These are phyloP conservation scores for Ceratoteleas bidentatus DNA, from an alignment of 1,140 invertebrate genomes.

Conservation along the genomic window DNA sequence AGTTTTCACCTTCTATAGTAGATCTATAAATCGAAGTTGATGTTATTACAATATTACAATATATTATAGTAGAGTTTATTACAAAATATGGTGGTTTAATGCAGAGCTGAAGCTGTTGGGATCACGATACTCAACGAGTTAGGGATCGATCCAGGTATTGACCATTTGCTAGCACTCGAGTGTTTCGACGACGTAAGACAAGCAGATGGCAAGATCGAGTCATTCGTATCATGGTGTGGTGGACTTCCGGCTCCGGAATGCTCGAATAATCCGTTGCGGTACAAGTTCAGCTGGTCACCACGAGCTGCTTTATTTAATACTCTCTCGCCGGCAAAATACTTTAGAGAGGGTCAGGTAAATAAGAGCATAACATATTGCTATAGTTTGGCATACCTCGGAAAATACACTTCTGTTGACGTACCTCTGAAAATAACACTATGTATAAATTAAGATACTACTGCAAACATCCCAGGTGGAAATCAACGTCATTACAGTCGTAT, in stretches of 20 bases:
- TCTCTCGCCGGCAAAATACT: constrained; percentile 92
- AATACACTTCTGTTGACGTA: too few relatives aligned
- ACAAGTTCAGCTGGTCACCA: constrained; percentile 99
- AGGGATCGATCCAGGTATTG: constrained; percentile 98
- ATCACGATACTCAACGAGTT: constrained; percentile 96
- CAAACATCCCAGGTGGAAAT: too few relatives aligned
- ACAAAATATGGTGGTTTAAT: too few relatives aligned
- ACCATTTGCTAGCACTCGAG: constrained; percentile 98
- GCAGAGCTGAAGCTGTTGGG: constrained; percentile 90
- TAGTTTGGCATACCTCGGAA: too few relatives aligned
- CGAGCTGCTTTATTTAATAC: constrained; percentile 94
- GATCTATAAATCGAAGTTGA: too few relatives aligned
- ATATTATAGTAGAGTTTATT: too few relatives aligned
- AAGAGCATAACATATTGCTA: too few relatives aligned
- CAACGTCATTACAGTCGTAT: too few relatives aligned
- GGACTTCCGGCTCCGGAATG: constrained; percentile 97
- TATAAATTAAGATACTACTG: too few relatives aligned
- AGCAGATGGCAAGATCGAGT: constrained; percentile 92
- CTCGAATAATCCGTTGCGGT: constrained; percentile 95
- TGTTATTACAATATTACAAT: too few relatives aligned
- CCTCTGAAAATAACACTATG: too few relatives aligned
- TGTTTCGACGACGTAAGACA: constrained; percentile 95
- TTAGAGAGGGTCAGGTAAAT: constrained; percentile 89
- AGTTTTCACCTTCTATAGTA: too few relatives aligned
- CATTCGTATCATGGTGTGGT: constrained; percentile 98